Percentiles rank a stretch among this genome's conserved stretches.
Conservation (phyloP, 2,888 invertebrate species). For the Cantharis nigra region DNA sequence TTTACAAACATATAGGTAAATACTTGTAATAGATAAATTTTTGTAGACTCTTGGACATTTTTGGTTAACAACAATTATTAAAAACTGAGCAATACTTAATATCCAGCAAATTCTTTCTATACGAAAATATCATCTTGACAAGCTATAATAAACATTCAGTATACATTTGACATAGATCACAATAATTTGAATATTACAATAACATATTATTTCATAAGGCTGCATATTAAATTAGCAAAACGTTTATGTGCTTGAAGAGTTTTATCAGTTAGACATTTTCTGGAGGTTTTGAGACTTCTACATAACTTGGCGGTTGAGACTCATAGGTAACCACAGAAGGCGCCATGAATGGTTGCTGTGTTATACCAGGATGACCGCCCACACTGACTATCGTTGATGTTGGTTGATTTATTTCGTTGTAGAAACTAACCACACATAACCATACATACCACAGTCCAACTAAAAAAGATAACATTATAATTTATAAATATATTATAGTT, state of each 20-base stretch:
- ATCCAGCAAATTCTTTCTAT: neutral
- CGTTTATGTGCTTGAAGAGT: neutral
- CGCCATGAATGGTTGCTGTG: constrained; percentile 7
- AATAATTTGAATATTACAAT: neutral
- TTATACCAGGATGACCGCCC: constrained; percentile 17
- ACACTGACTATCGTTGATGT: constrained; percentile 16
- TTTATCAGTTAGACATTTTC: constrained; percentile 8
- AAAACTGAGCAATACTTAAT: neutral
- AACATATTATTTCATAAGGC: neutral
- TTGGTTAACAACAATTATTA: neutral
- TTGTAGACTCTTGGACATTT: neutral
- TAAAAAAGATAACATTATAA: neutral
- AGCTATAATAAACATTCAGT: neutral
- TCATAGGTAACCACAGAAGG: constrained; percentile 17
- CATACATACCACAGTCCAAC: constrained; percentile 20
- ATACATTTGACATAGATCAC: neutral
- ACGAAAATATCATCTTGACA: neutral
- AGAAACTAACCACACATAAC: constrained; percentile 21
- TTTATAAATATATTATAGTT: too few relatives aligned
- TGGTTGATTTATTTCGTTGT: constrained; percentile 17
- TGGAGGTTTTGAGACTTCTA: constrained; percentile 6
- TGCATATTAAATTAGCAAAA: neutral
- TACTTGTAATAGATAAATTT: neutral
- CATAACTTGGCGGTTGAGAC: constrained; percentile 15
- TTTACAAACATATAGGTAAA: neutral